Conservation (phyloP, 2,797 vertebrate genomes). For the Anguilla marmorata region DNA sequence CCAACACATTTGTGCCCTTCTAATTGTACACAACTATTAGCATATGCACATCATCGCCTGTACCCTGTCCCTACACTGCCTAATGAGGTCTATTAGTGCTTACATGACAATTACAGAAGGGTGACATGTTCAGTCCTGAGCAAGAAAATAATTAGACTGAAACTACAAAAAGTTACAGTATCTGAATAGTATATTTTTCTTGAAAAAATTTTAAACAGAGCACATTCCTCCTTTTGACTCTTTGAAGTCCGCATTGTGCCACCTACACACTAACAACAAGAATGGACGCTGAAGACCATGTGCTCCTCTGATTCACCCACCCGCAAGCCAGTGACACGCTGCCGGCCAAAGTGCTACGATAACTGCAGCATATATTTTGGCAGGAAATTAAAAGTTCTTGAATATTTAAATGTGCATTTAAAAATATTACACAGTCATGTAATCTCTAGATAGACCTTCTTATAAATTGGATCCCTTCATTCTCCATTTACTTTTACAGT, state of each 20-base stretch:
- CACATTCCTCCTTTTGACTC: background rate
- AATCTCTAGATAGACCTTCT: conserved; percentile 69
- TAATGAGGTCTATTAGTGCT: background rate
- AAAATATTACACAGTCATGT: conserved; percentile 56
- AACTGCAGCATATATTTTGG: conserved; percentile 68
- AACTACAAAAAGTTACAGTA: background rate
- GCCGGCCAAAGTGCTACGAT: background rate
- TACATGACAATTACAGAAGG: background rate
- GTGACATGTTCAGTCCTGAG: background rate
- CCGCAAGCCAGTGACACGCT: background rate
- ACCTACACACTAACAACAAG: background rate
- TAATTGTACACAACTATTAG: background rate
- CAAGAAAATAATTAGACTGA: background rate
- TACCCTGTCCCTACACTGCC: background rate
- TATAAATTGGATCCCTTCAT: conserved; percentile 66
- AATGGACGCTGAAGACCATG: background rate
- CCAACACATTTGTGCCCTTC: background rate
- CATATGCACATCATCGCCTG: background rate
- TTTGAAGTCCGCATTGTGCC: background rate
- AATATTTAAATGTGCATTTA: conserved; percentile 57
- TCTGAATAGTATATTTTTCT: background rate
- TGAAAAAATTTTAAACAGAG: background rate
- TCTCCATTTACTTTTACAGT: conserved; percentile 60
- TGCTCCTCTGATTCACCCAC: background rate
- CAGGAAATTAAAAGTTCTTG: conserved; percentile 73